These are phyloP conservation scores for Drosophila anomelani DNA, from an alignment of 2,888 invertebrate species.

Conservation along the genomic window DNA sequence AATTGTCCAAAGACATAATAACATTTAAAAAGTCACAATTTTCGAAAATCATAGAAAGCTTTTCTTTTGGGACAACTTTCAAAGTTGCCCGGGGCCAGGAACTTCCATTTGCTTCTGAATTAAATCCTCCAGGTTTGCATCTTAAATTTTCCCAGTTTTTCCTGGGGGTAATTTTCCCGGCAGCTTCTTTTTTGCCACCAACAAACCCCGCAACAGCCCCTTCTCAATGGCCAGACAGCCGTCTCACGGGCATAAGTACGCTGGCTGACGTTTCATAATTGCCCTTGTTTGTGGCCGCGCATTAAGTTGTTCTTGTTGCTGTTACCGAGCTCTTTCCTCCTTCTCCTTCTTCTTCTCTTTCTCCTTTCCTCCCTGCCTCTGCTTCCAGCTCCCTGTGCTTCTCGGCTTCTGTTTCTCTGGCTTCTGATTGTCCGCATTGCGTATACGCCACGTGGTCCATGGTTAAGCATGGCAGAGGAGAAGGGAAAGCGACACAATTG, in stretches of 20 bases:
- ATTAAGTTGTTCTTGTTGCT: slow-evolving; percentile 38
- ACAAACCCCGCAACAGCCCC: neutral
- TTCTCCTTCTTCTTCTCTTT: too few species aligned
- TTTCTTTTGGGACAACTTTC: slow-evolving; percentile 4
- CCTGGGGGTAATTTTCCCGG: neutral
- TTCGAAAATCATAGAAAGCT: slow-evolving; percentile 9
- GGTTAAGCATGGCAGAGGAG: neutral
- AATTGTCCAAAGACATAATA: neutral
- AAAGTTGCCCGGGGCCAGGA: neutral
- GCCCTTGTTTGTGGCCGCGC: slow-evolving; percentile 43
- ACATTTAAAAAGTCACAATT: neutral
- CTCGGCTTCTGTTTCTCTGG: neutral
- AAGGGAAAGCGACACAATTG: slow-evolving; percentile 21
- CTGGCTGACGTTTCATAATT: slow-evolving; percentile 39
- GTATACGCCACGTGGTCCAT: slow-evolving; percentile 41
- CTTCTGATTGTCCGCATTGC: slow-evolving; percentile 39
- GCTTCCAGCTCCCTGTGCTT: neutral
- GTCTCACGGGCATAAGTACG: slow-evolving; percentile 9
- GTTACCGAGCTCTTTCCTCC: neutral
- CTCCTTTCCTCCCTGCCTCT: too few species aligned
- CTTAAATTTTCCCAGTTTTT: neutral
- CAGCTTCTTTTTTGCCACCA: neutral
- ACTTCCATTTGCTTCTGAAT: too few species aligned
- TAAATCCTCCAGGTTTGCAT: neutral
- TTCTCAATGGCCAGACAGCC: neutral